These are phyloP conservation scores for Pyrrhia umbra DNA, from an alignment of 2,888 invertebrate species.

Conservation along the genomic window DNA sequence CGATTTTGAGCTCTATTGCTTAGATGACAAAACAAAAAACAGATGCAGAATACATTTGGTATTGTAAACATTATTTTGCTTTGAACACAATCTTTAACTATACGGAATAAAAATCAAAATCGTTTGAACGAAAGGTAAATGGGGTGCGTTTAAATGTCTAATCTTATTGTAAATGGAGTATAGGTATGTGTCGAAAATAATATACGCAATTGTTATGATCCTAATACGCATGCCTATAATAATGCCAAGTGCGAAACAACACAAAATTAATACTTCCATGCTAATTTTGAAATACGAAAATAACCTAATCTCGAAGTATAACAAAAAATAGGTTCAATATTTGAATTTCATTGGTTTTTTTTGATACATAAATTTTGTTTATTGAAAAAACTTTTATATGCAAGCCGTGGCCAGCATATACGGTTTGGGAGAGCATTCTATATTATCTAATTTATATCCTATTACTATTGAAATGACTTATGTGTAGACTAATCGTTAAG, in stretches of 20 bases:
- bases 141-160: too few species aligned
- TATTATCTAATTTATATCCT: background rate
- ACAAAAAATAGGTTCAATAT: background rate
- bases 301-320: background rate
- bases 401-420: conserved; percentile 4
- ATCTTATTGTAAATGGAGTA: too few species aligned
- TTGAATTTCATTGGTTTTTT: background rate
- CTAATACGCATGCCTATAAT: background rate
- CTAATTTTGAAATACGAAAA: background rate
- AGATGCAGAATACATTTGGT: too few species aligned
- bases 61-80: too few species aligned
- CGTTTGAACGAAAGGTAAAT: too few species aligned
- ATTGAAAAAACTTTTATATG: background rate
- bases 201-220: background rate
- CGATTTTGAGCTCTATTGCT: too few species aligned
- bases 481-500: conserved; percentile 43
- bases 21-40: too few species aligned
- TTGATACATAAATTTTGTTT: background rate
- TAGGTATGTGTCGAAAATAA: too few species aligned
- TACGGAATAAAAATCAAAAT: too few species aligned
- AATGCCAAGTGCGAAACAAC: background rate
- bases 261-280: background rate
- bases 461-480: conserved; percentile 46
- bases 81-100: too few species aligned
- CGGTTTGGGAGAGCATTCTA: background rate